Base-by-base conservation (phyloP, 2,113 vertebrate species). In the Callipepla californica region DNA sequence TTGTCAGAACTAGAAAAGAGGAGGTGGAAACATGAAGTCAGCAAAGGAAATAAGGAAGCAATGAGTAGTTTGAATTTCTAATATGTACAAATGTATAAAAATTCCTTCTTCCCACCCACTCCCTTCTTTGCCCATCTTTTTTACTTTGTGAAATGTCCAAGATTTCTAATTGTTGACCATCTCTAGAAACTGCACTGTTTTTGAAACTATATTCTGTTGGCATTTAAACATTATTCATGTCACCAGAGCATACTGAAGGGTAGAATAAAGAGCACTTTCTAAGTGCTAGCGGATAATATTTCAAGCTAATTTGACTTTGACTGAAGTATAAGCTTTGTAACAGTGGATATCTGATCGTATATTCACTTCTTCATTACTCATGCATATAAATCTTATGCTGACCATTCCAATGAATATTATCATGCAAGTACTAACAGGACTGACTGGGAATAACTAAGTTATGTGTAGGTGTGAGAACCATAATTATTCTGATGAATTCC, bases 401-500 rank as follows among this genome's bases (percentile, higher is more conserved):
- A 84, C 84, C 92, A 23, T 93, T 79, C 85, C 76, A 95, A 90
- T 81, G 57, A 85, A 42, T 87, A 57, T 75, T 82, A 73, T 62
- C 68, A 34, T 79, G 50, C 85, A 93, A 92, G 82, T 90, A 73
- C 69, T 90, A 84, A 76, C 91, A 96, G 91, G 85, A 76, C 87
- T 85, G 63, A 81, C 92, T 91, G 30, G 40, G 75, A 91, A 92
- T 95, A 90, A 51, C 25, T 51, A 84, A 78, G 74, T 67, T 70
- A 21, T 30, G 25, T 38, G 87, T 94, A 76, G 93, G 91, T 9
- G 36, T 95, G 82, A 94, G 92, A 97, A 94, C 30, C 78, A 42
- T 90, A 79, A 88, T 63, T 62, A 84, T 55, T 92, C 78, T 92
- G 85, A 94, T 95, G 95, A 93, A 96, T 96, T 96, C 93, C 89